These are phyloP conservation scores for Trogon melanurus DNA, from an alignment of 2,113 vertebrate genomes.

Conservation along the genomic window DNA sequence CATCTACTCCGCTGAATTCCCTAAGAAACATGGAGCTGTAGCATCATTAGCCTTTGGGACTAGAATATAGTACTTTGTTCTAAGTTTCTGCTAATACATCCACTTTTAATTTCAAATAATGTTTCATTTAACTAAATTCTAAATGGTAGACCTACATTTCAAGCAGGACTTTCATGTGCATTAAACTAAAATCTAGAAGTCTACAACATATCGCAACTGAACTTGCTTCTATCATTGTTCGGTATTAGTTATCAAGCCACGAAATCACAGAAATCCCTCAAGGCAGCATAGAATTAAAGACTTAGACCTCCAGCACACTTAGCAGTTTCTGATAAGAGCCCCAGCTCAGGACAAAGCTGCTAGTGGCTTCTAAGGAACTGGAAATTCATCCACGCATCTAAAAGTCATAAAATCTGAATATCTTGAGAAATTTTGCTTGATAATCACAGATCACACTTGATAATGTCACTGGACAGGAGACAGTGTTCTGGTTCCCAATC, in stretches of 20 bases:
- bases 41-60: background rate
- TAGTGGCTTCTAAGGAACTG: background rate
- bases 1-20: background rate
- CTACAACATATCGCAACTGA: background rate
- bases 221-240: background rate
- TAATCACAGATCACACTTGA: background rate
- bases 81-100: background rate
- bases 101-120: background rate
- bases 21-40: background rate
- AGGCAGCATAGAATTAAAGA: background rate
- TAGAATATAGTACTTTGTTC: background rate
- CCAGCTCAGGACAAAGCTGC: background rate
- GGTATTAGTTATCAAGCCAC: background rate
- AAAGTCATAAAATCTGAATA: background rate
- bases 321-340: background rate
- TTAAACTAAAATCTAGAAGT: background rate
- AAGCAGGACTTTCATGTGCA: background rate
- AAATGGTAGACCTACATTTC: background rate
- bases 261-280: background rate
- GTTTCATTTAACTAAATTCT: background rate
- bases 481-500: background rate
- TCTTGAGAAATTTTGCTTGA: background rate
- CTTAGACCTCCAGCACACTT: background rate
- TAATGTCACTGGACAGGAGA: background rate
- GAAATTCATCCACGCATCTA: background rate